Percentiles rank a stretch among this genome's conserved stretches.
These are phyloP conservation scores for Cataglyphis rosenhaueri DNA, from an alignment of 2,888 invertebrate genomes.

Conservation along the genomic window DNA sequence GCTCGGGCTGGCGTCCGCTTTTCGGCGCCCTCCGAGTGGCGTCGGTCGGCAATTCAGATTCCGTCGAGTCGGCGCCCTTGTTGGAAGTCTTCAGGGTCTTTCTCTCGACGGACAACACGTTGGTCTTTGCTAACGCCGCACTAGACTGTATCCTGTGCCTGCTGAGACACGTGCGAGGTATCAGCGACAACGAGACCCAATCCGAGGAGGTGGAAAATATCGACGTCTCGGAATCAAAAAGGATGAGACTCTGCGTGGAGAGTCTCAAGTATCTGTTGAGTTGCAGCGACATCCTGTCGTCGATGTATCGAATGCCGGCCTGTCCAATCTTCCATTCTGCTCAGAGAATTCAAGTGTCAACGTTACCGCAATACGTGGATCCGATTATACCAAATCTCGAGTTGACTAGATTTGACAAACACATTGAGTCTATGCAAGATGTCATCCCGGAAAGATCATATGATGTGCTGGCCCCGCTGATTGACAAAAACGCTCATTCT, in stretches of 20 bases:
- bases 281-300: conserved; percentile 94
- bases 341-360: conserved; percentile 92
- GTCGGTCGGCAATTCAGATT: conserved; percentile 87
- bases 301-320: conserved; percentile 98
- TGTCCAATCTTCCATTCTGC: conserved; percentile 97
- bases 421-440: conserved; percentile 88
- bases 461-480: conserved; percentile 86
- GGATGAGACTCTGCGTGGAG: conserved; percentile 89
- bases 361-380: conserved; percentile 93
- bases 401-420: conserved; percentile 89
- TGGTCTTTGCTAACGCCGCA: conserved; percentile 97
- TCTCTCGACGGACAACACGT: conserved; percentile 95
- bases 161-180: conserved; percentile 91
- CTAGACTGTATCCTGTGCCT: conserved; percentile 97
- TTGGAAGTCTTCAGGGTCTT: conserved; percentile 98
- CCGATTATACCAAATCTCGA: conserved; percentile 93
- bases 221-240: conserved; percentile 76
- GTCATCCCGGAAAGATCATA: conserved; percentile 90
- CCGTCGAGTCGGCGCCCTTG: conserved; percentile 91
- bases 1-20: conserved; percentile 98
- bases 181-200: conserved; percentile 87
- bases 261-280: conserved; percentile 94
- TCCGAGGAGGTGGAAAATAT: conserved; percentile 83
- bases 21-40: conserved; percentile 97
- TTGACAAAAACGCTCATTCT: conserved; percentile 86